Evolutionary conservation across 2,113 vertebrate genomes (phyloP).

Genomic region (Balaenoptera acutorostrata): DNA sequence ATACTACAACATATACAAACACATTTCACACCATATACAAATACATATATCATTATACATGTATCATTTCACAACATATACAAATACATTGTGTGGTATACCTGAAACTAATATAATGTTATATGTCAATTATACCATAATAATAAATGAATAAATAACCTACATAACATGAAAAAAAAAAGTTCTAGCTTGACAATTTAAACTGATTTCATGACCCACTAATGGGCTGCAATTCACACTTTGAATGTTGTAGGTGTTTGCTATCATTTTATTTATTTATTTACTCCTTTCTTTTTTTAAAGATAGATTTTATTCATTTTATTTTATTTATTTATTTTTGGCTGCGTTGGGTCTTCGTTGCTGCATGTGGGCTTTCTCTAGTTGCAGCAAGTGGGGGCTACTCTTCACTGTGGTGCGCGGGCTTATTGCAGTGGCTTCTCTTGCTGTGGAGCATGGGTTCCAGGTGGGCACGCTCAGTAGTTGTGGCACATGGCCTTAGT

Average conservation of each 20-base stretch:
- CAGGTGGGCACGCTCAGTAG: too few relatives aligned
- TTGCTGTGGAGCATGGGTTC: too few relatives aligned
- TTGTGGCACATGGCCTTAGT: too few relatives aligned
- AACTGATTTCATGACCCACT: background rate
- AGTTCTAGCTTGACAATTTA: background rate
- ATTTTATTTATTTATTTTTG: too few relatives aligned
- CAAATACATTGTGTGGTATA: background rate
- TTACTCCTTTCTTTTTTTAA: too few relatives aligned
- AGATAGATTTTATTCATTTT: too few relatives aligned
- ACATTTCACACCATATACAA: background rate
- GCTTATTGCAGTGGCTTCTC: too few relatives aligned
- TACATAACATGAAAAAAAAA: background rate
- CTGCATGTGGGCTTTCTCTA: too few relatives aligned
- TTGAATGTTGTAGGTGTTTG: background rate
- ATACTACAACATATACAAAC: background rate
- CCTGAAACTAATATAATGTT: background rate
- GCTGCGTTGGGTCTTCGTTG: too few relatives aligned
- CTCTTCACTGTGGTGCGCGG: too few relatives aligned
- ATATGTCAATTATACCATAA: background rate
- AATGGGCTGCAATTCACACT: background rate
- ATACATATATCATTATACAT: background rate
- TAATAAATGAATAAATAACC: background rate
- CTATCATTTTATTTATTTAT: background rate
- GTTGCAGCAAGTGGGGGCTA: too few relatives aligned
- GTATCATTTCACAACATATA: background rate